phyloP scores from a whole-genome alignment of 2,797 vertebrate species.

The Argya squamiceps region DNA sequence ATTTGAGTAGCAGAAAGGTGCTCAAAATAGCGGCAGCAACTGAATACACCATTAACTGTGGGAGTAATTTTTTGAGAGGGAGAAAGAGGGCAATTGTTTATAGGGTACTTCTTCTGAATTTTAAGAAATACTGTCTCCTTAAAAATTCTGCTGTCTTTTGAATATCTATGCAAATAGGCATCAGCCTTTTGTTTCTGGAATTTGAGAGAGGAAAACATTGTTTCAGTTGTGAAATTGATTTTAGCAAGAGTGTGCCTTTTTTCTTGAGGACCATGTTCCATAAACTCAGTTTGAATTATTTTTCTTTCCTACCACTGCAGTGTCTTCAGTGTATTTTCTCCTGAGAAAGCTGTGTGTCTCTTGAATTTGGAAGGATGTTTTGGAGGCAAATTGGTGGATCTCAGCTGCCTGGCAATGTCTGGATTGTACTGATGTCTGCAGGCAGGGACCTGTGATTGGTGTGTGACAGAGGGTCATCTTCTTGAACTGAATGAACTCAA shows the following conservation, averaged over 20 bases:
- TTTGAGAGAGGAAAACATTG: neutral
- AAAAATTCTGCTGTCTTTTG: neutral
- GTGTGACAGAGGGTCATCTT: neutral
- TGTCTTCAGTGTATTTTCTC: neutral
- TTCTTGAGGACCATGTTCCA: neutral
- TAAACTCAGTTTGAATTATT: neutral
- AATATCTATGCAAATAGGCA: neutral
- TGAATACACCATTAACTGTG: neutral
- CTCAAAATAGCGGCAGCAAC: neutral
- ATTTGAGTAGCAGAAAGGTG: neutral
- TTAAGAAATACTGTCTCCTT: neutral
- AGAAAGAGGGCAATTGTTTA: neutral
- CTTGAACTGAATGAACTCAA: neutral
- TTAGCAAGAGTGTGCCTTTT: neutral
- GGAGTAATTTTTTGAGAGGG: neutral
- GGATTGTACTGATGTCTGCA: neutral
- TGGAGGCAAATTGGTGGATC: neutral
- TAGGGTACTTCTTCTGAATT: neutral
- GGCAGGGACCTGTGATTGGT: neutral
- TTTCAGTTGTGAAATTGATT: neutral
- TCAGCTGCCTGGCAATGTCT: neutral
- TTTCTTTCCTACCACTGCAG: neutral
- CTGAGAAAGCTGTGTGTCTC: neutral
- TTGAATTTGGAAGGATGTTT: neutral
- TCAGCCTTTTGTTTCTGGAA: neutral